Base-by-base conservation (phyloP, 2,888 invertebrate genomes). In the Crepidodera aurea region DNA sequence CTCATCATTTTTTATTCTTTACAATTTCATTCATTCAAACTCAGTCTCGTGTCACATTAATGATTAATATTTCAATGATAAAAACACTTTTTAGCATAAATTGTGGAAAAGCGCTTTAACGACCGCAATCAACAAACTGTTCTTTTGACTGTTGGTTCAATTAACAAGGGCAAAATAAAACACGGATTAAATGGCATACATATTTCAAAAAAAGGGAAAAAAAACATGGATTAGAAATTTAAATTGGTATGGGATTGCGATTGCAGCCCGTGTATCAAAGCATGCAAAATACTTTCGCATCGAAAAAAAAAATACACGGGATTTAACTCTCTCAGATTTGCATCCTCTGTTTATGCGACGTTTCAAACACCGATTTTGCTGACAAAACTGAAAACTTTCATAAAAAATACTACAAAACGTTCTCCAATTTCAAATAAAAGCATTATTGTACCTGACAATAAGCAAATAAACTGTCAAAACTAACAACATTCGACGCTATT, bases 151-250 rank as follows among this genome's bases (percentile, higher is more conserved):
- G 39, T 7, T 6, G 13, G 39, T 39, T 39, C 16, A 39, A 39
- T 39, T 39, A 39, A 39, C 39, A 39, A 39, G 10, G 16, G 6
- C 39, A 6, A 12, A 39, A 39, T 39, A 39, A 39, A 39, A 39
- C 39, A 7, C 39, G 12, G 39, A 39, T 39, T 39, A 39, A 39
- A 39, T n/a, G 16, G 13, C 39, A 39, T 39, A 39, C 39, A 39
- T 39, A 39, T 39, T 39, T 39, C 13, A 16, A 39, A 39, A 8
- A 39, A 7, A 6, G 39, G 6, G 6, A 39, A 39, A 39, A 39
- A 39, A 7, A 39, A 39, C 39, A 39, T 12, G 16, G 39, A 39
- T 39, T 39, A 39, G 39, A 39, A 39, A 39, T 39, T 39, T 39
- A 39, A 16, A 39, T 39, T 39, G 39, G 39, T 16, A 39, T 12